Percentiles rank a stretch among this genome's conserved stretches.
Conservation (phyloP, 2,113 vertebrate species). For the Cheilinus undulatus region DNA sequence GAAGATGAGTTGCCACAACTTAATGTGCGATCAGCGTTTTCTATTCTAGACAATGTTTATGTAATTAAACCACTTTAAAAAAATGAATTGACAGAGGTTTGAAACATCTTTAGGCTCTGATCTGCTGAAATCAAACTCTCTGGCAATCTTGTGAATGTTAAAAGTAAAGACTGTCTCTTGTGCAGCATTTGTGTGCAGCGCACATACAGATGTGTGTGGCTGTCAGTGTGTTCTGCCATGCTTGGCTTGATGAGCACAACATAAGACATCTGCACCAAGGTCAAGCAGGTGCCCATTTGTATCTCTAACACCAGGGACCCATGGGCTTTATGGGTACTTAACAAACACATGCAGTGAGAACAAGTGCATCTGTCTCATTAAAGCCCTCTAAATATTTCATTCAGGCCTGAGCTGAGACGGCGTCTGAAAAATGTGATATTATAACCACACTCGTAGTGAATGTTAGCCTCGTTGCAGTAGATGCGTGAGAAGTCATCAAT, state of each 20-base stretch:
- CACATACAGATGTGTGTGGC: neutral
- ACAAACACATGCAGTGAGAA: conserved; percentile 70
- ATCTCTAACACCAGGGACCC: conserved; percentile 65
- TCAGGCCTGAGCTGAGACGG: conserved; percentile 34
- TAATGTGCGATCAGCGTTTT: neutral
- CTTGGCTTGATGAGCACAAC: conserved; percentile 30
- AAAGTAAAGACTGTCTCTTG: neutral
- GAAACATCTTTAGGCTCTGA: too few relatives aligned
- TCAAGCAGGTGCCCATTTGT: conserved; percentile 71
- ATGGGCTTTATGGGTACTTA: conserved; percentile 73
- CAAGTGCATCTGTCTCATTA: conserved; percentile 81
- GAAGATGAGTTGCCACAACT: neutral
- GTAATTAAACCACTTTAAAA: neutral
- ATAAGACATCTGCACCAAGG: conserved; percentile 69
- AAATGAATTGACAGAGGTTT: neutral
- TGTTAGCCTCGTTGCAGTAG: conserved; percentile 51
- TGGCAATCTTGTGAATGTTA: neutral
- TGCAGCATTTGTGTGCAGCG: neutral
- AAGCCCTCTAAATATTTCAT: conserved; percentile 79
- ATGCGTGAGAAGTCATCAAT: conserved; percentile 73
- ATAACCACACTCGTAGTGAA: conserved; percentile 31
- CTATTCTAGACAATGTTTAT: neutral
- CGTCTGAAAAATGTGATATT: conserved; percentile 46
- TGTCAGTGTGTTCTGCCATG: conserved; percentile 17
- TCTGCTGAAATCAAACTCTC: too few relatives aligned